A percentile compares a stretch with the other conserved stretches of the same genome.
phyloP scores from a whole-genome alignment of 2,113 vertebrate genomes.

The Probosciger aterrimus region DNA sequence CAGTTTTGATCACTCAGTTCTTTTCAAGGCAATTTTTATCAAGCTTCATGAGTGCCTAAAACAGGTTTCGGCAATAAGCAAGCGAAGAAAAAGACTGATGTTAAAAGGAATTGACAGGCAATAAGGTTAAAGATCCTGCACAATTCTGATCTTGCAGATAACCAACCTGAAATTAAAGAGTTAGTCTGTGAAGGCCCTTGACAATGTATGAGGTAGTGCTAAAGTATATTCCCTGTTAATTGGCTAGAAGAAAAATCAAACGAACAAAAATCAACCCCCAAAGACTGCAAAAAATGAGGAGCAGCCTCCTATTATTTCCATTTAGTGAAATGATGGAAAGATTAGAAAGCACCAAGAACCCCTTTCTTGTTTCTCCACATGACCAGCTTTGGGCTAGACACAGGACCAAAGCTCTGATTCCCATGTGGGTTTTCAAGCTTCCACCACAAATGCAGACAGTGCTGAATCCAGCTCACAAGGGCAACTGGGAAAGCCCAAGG shows the following conservation, averaged over 20 bases:
- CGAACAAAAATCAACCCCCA: neutral
- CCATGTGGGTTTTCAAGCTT: neutral
- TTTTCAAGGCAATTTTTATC: slow-evolving; percentile 35
- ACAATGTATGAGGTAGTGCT: slow-evolving; percentile 2
- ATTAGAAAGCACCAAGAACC: neutral
- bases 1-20: slow-evolving; percentile 61
- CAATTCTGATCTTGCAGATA: slow-evolving; percentile 52
- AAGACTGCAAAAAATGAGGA: neutral
- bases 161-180: slow-evolving; percentile 63
- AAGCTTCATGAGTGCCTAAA: slow-evolving; percentile 36
- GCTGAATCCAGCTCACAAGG: neutral
- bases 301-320: neutral
- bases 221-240: neutral
- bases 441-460: fast-evolving
- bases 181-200: slow-evolving; percentile 52
- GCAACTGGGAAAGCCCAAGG: neutral
- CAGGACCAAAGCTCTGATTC: neutral
- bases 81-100: slow-evolving; percentile 27
- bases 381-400: neutral
- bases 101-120: slow-evolving; percentile 69
- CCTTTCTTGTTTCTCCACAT: neutral
- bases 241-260: neutral
- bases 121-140: slow-evolving; percentile 61
- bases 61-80: slow-evolving; percentile 39
- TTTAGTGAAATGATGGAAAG: neutral